A percentile compares a stretch with the other conserved stretches of the same genome.
phyloP scores from a whole-genome alignment of 2,888 invertebrate genomes.

The Chrysomela aeneicollis region DNA sequence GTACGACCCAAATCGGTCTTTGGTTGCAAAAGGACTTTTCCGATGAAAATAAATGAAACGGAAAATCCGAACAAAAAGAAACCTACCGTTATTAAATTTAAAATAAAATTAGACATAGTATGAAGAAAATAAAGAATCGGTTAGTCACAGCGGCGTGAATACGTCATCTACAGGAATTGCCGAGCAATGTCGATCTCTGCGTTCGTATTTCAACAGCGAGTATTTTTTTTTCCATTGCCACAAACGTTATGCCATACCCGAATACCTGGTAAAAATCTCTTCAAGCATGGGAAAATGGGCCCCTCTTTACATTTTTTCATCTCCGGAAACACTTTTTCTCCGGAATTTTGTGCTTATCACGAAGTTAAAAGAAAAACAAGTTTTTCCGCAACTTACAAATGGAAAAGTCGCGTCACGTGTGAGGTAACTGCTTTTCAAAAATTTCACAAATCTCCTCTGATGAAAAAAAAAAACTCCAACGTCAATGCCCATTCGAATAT shows the following conservation, averaged over 20 bases:
- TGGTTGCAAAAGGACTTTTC: not conserved
- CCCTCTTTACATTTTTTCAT: no score
- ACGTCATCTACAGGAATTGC: conserved; percentile 47
- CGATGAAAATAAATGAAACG: conserved; percentile 20
- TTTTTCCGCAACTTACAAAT: no score
- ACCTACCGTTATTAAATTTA: conserved; percentile 36
- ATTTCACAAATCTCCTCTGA: no score
- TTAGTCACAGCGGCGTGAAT: conserved; percentile 48
- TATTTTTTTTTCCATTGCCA: conserved; percentile 11
- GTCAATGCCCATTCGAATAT: no score
- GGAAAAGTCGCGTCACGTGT: no score
- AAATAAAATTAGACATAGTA: conserved; percentile 31
- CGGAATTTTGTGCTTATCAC: no score
- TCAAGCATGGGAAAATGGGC: no score
- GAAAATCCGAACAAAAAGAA: conserved; percentile 20
- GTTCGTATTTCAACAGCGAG: conserved; percentile 17
- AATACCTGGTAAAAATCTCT: no score
- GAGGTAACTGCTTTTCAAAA: no score
- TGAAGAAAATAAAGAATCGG: conserved; percentile 42
- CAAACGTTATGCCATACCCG: conserved; percentile 14
- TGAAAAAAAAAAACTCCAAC: no score
- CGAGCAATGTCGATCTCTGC: conserved; percentile 25
- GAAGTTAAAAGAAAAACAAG: no score
- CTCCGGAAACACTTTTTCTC: no score
- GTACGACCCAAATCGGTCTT: not conserved